Evolutionary conservation across 2,888 invertebrate genomes (phyloP), one percentile per base, ranked within the genome.

Genomic region (Lypha dubia): DNA sequence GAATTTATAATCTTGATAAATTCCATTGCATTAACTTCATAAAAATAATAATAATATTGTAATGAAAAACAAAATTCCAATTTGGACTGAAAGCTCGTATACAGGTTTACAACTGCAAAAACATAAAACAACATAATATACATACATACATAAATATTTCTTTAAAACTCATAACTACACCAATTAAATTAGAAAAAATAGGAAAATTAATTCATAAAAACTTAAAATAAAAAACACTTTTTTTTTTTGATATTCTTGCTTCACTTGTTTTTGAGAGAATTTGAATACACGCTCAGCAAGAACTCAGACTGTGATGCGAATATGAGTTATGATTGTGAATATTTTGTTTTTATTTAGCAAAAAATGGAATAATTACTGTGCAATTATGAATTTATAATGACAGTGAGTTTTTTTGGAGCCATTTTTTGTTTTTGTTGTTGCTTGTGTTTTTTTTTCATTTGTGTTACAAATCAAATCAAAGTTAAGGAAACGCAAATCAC

Each of bases 291-390:
- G 94, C 95, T 93, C 93, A 96, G 96, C 96, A 96, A 96, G 97
- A 97, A 97, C 97, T 97, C 96, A 96, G 97, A 96, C 97, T 97
- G 97, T 97, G 97, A 97, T 97, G 97, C 96, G 96, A 88, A 86
- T 87, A 88, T 86, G 84, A 79, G 56, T 73, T 77, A 81, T 84
- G 84, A 81, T 81, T 79, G 73, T 63, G 62, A 75, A 62, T 28
- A 44, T 13, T 46, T 67, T 63, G 11, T 58, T 70, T 58, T 70
- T n/a, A n/a, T 51, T 62, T 70, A 63, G 35, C 62, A 81, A 81
- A 68, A 79, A 74, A 83, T 76, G 76, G 75, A 85, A 35, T 44
- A 82, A 63, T 70, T 13, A 75, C 76, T 82, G 83, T 76, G 76
- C 82, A 83, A 75, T 70, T 51, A 75, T 80, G 56, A 53, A 53